A percentile compares a stretch with the other conserved stretches of the same genome.
These are phyloP conservation scores for Caracal caracal DNA, from an alignment of 2,113 vertebrate genomes.

Conservation along the genomic window DNA sequence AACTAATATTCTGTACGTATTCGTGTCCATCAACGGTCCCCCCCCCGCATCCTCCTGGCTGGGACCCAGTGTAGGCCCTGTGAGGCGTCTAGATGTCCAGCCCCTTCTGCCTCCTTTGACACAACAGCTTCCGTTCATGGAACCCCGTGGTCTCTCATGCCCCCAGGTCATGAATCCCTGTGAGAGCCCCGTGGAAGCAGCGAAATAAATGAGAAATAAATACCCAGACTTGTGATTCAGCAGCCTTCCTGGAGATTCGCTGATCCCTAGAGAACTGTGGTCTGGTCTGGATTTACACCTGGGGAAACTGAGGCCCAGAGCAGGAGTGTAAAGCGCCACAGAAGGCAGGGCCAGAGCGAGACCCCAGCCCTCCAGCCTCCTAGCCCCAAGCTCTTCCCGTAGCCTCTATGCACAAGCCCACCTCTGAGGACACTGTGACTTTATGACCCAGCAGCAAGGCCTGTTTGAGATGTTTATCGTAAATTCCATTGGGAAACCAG, in stretches of 20 bases:
- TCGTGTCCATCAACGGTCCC: accelerated
- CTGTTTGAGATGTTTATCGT: not conserved
- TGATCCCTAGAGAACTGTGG: not conserved
- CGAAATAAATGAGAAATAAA: not conserved
- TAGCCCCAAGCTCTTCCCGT: not conserved
- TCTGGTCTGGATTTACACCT: not conserved
- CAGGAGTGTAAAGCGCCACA: not conserved
- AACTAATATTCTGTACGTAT: accelerated
- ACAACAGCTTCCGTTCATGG: not conserved
- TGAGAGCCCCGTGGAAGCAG: not conserved
- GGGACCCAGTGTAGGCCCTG: not conserved
- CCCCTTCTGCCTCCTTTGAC: not conserved
- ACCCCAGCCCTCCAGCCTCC: too few relatives aligned
- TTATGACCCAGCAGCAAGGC: not conserved
- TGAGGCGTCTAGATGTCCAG: accelerated
- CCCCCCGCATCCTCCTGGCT: not conserved
- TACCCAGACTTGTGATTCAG: not conserved
- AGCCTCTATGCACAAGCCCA: accelerated
- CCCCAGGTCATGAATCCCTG: not conserved
- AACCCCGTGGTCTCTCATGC: not conserved
- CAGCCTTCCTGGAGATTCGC: not conserved
- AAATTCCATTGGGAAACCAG: not conserved
- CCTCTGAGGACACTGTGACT: not conserved
- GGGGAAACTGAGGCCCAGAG: not conserved
- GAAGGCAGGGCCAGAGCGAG: not conserved